Conservation (phyloP, 2,113 vertebrate species). For the Scomber colias region DNA sequence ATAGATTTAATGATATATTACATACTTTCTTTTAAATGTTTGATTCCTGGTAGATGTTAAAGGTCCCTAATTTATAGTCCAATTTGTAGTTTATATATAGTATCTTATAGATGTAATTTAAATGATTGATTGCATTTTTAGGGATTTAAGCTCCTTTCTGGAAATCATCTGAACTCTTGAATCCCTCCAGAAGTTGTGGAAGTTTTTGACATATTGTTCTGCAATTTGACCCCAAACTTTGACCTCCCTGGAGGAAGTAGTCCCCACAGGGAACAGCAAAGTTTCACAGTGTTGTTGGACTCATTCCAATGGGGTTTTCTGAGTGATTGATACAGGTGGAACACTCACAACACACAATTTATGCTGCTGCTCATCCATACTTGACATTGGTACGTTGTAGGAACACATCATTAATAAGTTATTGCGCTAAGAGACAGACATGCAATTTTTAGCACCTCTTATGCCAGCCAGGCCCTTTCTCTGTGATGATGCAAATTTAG, state of each 20-base stretch:
- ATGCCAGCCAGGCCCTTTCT: slow-evolving; percentile 34
- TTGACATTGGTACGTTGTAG: not conserved
- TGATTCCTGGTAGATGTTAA: slow-evolving; percentile 12
- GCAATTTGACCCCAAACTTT: not conserved
- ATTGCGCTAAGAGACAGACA: slow-evolving; percentile 37
- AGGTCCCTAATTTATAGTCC: not conserved
- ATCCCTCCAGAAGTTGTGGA: not conserved
- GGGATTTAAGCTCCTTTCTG: not conserved
- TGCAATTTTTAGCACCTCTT: slow-evolving; percentile 33
- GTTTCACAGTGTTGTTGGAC: not conserved
- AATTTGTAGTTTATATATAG: not conserved
- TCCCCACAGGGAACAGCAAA: slow-evolving; percentile 27
- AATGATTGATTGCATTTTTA: not conserved
- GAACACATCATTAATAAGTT: slow-evolving; percentile 35
- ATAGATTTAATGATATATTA: slow-evolving; percentile 39
- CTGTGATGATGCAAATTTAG: slow-evolving; percentile 43
- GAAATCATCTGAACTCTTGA: slow-evolving; percentile 11
- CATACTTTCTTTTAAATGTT: slow-evolving; percentile 9
- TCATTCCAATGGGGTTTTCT: slow-evolving; percentile 15
- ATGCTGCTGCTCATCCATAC: not conserved
- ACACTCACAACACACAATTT: not conserved
- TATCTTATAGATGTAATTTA: slow-evolving; percentile 1
- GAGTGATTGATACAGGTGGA: slow-evolving; percentile 10
- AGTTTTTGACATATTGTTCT: not conserved
- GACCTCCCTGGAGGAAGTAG: slow-evolving; percentile 4